phyloP scores from a whole-genome alignment of 2,888 invertebrate species.

The Trachelus tabidus region DNA sequence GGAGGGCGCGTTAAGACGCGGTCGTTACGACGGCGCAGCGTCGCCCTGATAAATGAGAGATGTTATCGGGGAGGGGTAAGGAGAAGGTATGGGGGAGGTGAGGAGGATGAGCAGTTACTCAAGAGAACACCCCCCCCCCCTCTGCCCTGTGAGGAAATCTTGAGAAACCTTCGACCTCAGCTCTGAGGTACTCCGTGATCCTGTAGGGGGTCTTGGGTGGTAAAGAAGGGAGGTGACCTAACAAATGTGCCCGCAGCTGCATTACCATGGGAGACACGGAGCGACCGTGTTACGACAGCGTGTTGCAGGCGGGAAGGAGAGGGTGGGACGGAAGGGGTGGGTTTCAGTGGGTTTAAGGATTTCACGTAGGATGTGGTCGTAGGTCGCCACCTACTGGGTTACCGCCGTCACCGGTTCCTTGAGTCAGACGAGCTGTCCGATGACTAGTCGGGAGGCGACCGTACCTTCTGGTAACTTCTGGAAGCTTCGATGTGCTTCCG shows the following conservation, averaged over 20 bases:
- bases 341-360: background rate
- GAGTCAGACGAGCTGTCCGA: background rate
- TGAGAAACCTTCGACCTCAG: background rate
- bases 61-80: conserved; percentile 39
- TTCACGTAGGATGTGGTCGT: background rate
- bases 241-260: background rate
- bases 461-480: background rate
- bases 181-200: background rate
- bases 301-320: background rate
- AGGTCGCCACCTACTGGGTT: background rate
- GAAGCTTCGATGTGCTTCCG: no score
- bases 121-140: no score
- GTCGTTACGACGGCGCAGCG: conserved; percentile 40
- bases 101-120: conserved; percentile 10
- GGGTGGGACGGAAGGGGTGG: background rate
- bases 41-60: conserved; percentile 49
- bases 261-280: background rate
- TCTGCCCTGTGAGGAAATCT: no score
- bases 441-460: background rate
- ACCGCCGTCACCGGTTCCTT: background rate
- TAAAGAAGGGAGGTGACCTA: no score
- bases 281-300: background rate
- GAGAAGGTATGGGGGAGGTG: conserved; percentile 20
- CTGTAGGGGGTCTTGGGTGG: background rate
- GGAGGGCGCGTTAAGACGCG: conserved; percentile 38